These are phyloP conservation scores for Lithophane socia DNA, from an alignment of 2,888 invertebrate species.

Conservation along the genomic window DNA sequence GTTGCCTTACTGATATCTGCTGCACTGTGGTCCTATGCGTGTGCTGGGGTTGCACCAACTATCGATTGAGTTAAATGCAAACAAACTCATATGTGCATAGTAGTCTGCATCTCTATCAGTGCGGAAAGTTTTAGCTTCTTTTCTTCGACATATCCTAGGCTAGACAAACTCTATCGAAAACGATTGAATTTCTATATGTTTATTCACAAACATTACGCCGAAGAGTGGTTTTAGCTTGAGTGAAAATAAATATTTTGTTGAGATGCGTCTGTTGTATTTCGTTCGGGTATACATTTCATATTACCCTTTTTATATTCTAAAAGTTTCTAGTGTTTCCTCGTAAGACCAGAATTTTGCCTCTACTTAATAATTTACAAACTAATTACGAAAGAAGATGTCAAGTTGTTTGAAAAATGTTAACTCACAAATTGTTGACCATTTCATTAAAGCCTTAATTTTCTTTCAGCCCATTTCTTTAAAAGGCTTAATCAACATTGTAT, in stretches of 20 bases:
- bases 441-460: not conserved
- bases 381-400: not conserved
- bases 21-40: conserved; percentile 50
- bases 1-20: conserved; percentile 27
- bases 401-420: not conserved
- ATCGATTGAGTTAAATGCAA: conserved; percentile 72
- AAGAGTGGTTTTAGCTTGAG: conserved; percentile 43
- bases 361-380: not conserved
- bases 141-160: conserved; percentile 29
- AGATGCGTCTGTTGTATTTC: conserved; percentile 31
- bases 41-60: conserved; percentile 66
- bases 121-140: conserved; percentile 48
- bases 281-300: conserved; percentile 24
- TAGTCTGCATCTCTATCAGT: conserved; percentile 38
- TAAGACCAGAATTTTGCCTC: not conserved
- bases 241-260: conserved; percentile 46
- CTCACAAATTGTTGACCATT: not conserved
- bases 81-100: conserved; percentile 56
- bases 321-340: not conserved
- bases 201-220: conserved; percentile 48
- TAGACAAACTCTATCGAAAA: conserved; percentile 50
- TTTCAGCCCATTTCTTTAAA: not conserved
- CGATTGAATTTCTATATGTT: conserved; percentile 62
- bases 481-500: not conserved
- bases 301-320: not conserved